These are phyloP conservation scores for Drosophila paramelanica DNA, from an alignment of 2,888 invertebrate genomes.

Conservation along the genomic window DNA sequence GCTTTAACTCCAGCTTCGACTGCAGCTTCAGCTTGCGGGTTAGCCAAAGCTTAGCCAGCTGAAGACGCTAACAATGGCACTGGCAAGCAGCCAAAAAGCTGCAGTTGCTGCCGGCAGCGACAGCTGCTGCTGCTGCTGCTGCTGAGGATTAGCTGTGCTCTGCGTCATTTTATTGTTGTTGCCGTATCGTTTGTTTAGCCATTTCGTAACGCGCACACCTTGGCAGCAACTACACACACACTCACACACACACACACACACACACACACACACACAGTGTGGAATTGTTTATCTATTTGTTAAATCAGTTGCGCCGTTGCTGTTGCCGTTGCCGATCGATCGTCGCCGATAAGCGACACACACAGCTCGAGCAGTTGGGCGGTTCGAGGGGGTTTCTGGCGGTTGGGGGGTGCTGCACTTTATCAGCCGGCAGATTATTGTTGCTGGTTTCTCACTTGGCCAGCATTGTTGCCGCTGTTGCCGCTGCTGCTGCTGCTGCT, in stretches of 20 bases:
- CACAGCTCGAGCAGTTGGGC: conserved; percentile 24
- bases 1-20: conserved; percentile 4
- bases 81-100: conserved; percentile 16
- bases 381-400: not conserved
- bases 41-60: conserved; percentile 21
- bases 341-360: conserved; percentile 76
- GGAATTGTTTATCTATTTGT: conserved; percentile 79
- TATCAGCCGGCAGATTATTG: conserved; percentile 79
- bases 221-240: conserved; percentile 23
- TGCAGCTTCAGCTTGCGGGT: conserved; percentile 31
- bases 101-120: conserved; percentile 45
- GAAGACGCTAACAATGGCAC: conserved; percentile 73
- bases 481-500: conserved; percentile 36
- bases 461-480: conserved; percentile 42
- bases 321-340: conserved; percentile 66
- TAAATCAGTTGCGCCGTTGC: conserved; percentile 72
- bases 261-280: conserved; percentile 17
- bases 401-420: conserved; percentile 44
- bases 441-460: conserved; percentile 80
- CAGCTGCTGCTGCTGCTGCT: conserved; percentile 50
- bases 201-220: conserved; percentile 69
- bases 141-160: conserved; percentile 58
- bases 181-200: conserved; percentile 77
- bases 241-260: conserved; percentile 22
- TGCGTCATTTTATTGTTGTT: conserved; percentile 65